These are phyloP conservation scores for Harmothoe impar DNA, from an alignment of 2,888 invertebrate species.

Conservation along the genomic window DNA sequence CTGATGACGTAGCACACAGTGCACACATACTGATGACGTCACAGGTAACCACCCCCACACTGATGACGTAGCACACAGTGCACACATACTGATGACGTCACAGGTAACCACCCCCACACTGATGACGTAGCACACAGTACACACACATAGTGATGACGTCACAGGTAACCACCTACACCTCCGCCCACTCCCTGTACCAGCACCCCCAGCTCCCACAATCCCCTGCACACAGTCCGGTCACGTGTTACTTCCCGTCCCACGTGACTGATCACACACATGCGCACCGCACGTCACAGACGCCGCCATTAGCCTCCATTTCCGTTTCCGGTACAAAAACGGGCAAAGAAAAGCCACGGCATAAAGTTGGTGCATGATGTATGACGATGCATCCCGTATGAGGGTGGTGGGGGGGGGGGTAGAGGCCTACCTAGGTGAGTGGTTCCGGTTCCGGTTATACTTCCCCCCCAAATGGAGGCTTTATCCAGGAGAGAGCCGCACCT, in stretches of 20 bases:
- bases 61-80: too few species aligned
- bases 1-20: too few species aligned
- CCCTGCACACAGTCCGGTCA: background rate
- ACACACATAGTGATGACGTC: background rate
- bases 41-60: too few species aligned
- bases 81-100: too few species aligned
- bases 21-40: too few species aligned
- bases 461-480: background rate
- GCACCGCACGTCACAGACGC: background rate
- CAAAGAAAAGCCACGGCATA: too few species aligned
- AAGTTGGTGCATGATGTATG: background rate
- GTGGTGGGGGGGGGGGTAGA: background rate
- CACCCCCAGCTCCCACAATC: background rate
- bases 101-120: too few species aligned
- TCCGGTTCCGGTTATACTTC: background rate
- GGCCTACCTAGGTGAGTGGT: background rate
- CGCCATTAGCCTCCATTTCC: conserved; percentile 38
- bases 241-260: background rate
- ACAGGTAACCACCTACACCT: background rate
- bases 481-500: too few species aligned
- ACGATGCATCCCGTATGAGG: background rate
- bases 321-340: conserved; percentile 6
- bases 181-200: too few species aligned
- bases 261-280: conserved; percentile 34
- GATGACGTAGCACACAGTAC: background rate